A percentile compares a stretch with the other conserved stretches of the same genome.
phyloP scores from a whole-genome alignment of 2,113 vertebrate species.

The Sander lucioperca region DNA sequence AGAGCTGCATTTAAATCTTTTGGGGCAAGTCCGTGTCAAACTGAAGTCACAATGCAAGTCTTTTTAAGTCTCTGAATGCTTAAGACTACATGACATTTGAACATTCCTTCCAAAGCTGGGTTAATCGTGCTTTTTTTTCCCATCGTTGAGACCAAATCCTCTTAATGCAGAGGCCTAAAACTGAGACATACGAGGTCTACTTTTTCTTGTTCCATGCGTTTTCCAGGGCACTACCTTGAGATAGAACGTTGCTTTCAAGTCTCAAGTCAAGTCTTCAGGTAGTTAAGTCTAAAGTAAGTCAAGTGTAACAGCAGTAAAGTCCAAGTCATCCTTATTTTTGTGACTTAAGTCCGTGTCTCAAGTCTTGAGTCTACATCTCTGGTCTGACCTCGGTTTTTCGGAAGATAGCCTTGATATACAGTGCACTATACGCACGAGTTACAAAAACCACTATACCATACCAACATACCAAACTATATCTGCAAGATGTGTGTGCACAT shows the following conservation, averaged over 20 bases:
- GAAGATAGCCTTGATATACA: background rate
- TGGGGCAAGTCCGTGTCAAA: background rate
- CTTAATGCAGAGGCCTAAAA: background rate
- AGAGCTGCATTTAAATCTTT: background rate
- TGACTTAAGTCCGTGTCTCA: background rate
- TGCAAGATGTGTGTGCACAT: no score
- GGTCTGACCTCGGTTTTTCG: conserved; percentile 4
- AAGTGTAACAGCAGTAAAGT: background rate
- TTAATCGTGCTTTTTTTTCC: background rate
- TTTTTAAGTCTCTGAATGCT: conserved; percentile 1
- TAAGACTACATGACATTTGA: background rate
- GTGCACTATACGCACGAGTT: background rate
- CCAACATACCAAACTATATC: no score
- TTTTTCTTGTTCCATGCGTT: background rate
- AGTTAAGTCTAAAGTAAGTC: background rate
- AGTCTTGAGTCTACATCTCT: background rate
- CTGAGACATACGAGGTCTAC: background rate
- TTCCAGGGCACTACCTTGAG: background rate
- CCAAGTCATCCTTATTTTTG: background rate
- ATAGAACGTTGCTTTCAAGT: background rate
- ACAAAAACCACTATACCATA: background rate
- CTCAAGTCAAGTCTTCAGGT: background rate
- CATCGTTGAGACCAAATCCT: background rate
- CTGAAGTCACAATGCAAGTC: background rate
- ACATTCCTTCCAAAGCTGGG: conserved; percentile 9